Percentiles rank a stretch among this genome's conserved stretches.
phyloP scores from a whole-genome alignment of 2,797 vertebrate species.

The Tapera naevia region DNA sequence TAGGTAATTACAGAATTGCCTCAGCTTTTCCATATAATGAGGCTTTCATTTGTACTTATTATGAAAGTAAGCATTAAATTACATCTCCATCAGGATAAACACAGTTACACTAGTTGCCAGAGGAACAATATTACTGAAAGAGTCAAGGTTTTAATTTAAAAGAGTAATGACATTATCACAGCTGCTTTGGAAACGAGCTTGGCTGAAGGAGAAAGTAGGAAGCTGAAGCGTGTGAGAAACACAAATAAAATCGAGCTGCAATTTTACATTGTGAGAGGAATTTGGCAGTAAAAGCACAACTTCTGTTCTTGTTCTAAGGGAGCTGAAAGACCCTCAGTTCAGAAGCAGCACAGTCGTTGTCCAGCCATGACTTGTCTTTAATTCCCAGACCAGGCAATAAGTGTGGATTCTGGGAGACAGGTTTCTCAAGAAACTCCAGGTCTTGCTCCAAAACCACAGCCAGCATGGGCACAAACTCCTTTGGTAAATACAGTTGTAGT shows the following conservation, averaged over 20 bases:
- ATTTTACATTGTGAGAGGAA: not conserved
- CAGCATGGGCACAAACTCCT: not conserved
- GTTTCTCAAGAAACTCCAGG: not conserved
- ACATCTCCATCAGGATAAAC: not conserved
- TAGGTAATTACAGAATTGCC: constrained; percentile 52
- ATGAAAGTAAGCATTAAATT: constrained; percentile 30
- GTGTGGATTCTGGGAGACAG: not conserved
- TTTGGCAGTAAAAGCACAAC: not conserved
- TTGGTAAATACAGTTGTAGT: not conserved
- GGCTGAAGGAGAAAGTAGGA: not conserved
- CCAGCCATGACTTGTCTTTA: not conserved
- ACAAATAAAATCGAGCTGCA: not conserved
- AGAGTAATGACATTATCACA: constrained; percentile 25
- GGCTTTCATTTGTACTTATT: constrained; percentile 41
- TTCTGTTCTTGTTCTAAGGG: not conserved
- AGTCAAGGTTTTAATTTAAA: constrained; percentile 39
- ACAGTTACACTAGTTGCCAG: constrained; percentile 1
- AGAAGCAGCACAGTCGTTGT: not conserved
- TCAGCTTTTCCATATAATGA: constrained; percentile 25
- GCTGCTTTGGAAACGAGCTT: constrained; percentile 11
- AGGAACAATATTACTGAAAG: constrained; percentile 7
- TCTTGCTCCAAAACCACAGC: not conserved
- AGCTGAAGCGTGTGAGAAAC: not conserved
- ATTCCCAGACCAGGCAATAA: not conserved
- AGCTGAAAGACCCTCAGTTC: not conserved